Evolutionary conservation across 2,888 invertebrate genomes (phyloP), one percentile per base, ranked within the genome.

Genomic region (Eilema caniola): DNA sequence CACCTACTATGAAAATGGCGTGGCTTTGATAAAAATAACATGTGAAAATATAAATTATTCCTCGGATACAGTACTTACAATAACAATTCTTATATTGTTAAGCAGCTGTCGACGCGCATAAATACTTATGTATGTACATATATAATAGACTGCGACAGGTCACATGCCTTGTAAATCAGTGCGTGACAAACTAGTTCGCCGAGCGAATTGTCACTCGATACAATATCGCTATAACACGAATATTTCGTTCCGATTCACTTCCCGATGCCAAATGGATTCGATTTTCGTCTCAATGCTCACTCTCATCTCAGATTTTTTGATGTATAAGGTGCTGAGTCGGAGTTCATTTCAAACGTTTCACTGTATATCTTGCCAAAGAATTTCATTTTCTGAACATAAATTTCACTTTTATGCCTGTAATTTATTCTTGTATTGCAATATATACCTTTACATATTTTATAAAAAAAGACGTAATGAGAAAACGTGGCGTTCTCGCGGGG

Each of bases 191-290:
- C 73, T 77, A 80, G 83, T 84, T 81, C 83, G 78, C 84, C 77
- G 83, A 86, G 84, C 86, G 83, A 82, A 86, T 85, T 86, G 88
- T 83, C 84, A 87, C 79, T 85, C 77, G 86, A 88, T 88, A 89
- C 82, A 79, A 81, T 77, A 77, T 80, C 83, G 82, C 85, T 70
- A 82, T 83, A 85, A 76, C 81, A 83, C 78, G 85, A 88, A 90
- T 90, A 86, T 77, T 88, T 88, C 86, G 91, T 90, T 90, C 84
- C 89, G 87, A 84, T 77, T 82, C 86, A 88, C 83, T 87, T 85
- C 81, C 73, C 79, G 73, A 69, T 74, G 79, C 75, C 85, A 85
- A 82, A 80, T 78, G 86, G 86, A 85, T 87, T 82, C 79, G 79
- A 81, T 80, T 79, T 74, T 16, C 41, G 41, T 16, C 41, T 41